Evolutionary conservation across 2,797 vertebrate species (phyloP).

Genomic region (Cheirogaleus major): DNA sequence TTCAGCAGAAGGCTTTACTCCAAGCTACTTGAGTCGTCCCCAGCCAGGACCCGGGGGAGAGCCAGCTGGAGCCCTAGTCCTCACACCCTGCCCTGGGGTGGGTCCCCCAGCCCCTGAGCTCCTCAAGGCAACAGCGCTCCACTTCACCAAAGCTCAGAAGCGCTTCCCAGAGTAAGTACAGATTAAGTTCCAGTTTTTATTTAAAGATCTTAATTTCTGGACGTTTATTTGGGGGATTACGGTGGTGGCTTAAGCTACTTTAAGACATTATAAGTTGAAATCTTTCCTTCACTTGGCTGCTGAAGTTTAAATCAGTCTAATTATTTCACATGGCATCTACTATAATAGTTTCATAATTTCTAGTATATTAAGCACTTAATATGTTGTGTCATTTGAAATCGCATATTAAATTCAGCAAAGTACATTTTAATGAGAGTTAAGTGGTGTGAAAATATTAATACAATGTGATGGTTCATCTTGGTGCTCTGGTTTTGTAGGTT

Average conservation of each 20-base stretch:
- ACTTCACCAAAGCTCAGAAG: not conserved
- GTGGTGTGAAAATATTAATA: conserved; percentile 87
- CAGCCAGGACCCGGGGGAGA: not conserved
- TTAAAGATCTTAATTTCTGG: conserved; percentile 69
- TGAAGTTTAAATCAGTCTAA: conserved; percentile 87
- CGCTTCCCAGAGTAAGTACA: not conserved
- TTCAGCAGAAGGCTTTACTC: not conserved
- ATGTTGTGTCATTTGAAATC: conserved; percentile 89
- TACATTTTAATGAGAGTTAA: conserved; percentile 91
- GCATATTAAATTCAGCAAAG: conserved; percentile 89
- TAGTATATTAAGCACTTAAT: conserved; percentile 92
- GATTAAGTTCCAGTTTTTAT: conserved; percentile 71
- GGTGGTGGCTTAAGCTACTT: conserved; percentile 55
- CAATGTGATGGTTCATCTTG: conserved; percentile 64
- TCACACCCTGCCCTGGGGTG: not conserved
- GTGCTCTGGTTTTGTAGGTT: not conserved
- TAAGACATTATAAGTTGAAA: conserved; percentile 59
- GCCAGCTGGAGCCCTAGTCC: not conserved
- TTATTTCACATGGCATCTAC: conserved; percentile 86
- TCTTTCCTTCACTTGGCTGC: conserved; percentile 78
- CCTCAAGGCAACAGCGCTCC: not conserved
- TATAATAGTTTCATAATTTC: conserved; percentile 90
- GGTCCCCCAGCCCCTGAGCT: not conserved
- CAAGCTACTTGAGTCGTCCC: not conserved
- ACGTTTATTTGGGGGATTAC: conserved; percentile 66